These are phyloP conservation scores for Akabosia matsudoensis DNA, from an alignment of 1,140 invertebrate species.

Conservation along the genomic window DNA sequence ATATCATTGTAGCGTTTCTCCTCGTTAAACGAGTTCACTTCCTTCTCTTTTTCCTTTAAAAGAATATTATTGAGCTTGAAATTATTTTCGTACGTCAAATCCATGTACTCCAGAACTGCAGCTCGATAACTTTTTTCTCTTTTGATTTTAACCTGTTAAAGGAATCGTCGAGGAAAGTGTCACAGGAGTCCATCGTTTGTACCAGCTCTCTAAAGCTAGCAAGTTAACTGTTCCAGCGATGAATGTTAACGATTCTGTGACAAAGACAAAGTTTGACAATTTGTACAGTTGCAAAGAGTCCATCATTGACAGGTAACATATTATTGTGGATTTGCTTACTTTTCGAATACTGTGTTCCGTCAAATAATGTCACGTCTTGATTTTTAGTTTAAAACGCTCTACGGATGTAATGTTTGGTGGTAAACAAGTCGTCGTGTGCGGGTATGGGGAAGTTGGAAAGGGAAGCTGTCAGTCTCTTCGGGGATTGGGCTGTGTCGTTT, in stretches of 20 bases:
- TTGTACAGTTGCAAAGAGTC: slow-evolving; percentile 87
- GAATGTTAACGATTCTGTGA: slow-evolving; percentile 98
- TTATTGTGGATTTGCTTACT: slow-evolving; percentile 37
- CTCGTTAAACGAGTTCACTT: no score
- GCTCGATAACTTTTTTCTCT: no score
- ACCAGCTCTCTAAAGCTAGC: slow-evolving; percentile 90
- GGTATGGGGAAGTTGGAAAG: slow-evolving; percentile 97
- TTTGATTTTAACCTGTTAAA: slow-evolving; percentile 50
- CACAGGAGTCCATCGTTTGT: slow-evolving; percentile 93
- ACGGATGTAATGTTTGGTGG: slow-evolving; percentile 98
- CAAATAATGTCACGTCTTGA: no score
- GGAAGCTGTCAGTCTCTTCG: slow-evolving; percentile 86
- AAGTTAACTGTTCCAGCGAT: slow-evolving; percentile 96
- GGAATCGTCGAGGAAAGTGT: slow-evolving; percentile 97
- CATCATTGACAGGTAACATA: slow-evolving; percentile 77
- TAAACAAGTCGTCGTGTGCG: slow-evolving; percentile 93
- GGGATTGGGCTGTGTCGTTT: slow-evolving; percentile 87
- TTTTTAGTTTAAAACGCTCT: slow-evolving; percentile 87
- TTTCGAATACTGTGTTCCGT: slow-evolving; percentile 43
- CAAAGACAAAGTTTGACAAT: slow-evolving; percentile 99
- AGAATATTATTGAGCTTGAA: no score
- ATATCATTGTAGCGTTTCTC: no score
- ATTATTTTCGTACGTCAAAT: no score
- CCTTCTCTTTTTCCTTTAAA: no score
- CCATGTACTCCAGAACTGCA: no score